A percentile compares a stretch with the other conserved stretches of the same genome.
Conservation (phyloP, 2,113 vertebrate genomes). For the Calypte anna region DNA sequence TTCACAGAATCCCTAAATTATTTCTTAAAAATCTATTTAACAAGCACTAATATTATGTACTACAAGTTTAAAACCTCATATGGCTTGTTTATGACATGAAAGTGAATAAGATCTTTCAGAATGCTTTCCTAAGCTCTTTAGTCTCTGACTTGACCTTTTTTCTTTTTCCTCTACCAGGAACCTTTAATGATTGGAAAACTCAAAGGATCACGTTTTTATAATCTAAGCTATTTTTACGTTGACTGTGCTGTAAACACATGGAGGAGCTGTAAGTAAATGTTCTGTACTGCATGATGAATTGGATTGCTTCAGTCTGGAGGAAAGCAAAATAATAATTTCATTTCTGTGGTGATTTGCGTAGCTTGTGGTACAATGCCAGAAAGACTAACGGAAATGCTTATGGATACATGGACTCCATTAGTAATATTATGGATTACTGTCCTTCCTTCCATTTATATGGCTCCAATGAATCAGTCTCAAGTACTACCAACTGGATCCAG, state of each 20-base stretch:
- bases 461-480: constrained; percentile 84
- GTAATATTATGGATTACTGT: constrained; percentile 96
- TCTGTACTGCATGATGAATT: constrained; percentile 85
- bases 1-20: not conserved
- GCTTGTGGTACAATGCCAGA: constrained; percentile 88
- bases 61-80: not conserved
- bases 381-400: constrained; percentile 86
- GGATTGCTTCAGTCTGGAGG: constrained; percentile 82
- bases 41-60: not conserved
- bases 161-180: constrained; percentile 64
- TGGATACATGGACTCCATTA: constrained; percentile 92
- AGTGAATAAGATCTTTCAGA: not conserved
- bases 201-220: constrained; percentile 79
- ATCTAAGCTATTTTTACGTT: constrained; percentile 73
- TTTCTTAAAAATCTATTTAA: not conserved
- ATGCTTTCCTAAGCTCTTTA: not conserved
- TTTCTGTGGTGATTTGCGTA: constrained; percentile 83
- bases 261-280: constrained; percentile 86
- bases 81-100: not conserved
- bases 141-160: not conserved
- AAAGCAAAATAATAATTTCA: constrained; percentile 88
- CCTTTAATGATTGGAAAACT: constrained; percentile 79
- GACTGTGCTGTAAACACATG: constrained; percentile 79
- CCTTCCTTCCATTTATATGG: constrained; percentile 83
- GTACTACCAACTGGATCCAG: constrained; percentile 83